Evolutionary conservation across 2,888 invertebrate genomes (phyloP), one percentile per base, ranked within the genome.

Genomic region (Emmelina monodactyla): DNA sequence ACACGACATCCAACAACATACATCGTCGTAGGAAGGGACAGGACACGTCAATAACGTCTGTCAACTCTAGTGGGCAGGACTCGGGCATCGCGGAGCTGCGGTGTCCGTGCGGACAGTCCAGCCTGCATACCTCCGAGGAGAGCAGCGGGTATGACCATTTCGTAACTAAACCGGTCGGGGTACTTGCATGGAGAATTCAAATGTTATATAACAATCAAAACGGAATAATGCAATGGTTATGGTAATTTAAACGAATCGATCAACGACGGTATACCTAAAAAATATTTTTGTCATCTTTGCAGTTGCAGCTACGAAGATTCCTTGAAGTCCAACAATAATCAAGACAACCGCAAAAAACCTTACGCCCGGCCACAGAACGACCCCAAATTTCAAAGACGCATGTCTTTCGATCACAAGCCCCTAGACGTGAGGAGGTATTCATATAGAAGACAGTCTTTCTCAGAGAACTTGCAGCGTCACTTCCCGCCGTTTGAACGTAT

Each of bases 221-320:
- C n/a, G n/a, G n/a, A n/a, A n/a, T n/a, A n/a, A n/a, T n/a, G n/a
- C n/a, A n/a, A n/a, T n/a, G n/a, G n/a, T n/a, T n/a, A n/a, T n/a
- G n/a, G n/a, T n/a, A n/a, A n/a, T n/a, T n/a, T n/a, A n/a, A n/a
- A n/a, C n/a, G n/a, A n/a, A n/a, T n/a, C n/a, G n/a, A n/a, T n/a
- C n/a, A n/a, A n/a, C n/a, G n/a, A n/a, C n/a, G n/a, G n/a, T n/a
- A n/a, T n/a, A n/a, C n/a, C n/a, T n/a, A n/a, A n/a, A n/a, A n/a
- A n/a, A n/a, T n/a, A n/a, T n/a, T n/a, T n/a, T n/a, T n/a, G n/a
- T 32, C 31, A 39, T 35, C n/a, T 45, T 60, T 60, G 36, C 64
- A 86, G 84, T 51, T 88, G 88, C 65, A 91, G 89, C 54, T 91
- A 91, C 60, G 91, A 91, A 66, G 91, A 91, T 55, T 91, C 91